Percentiles rank a stretch among this genome's conserved stretches.
These are phyloP conservation scores for Phrixothrix hirtus DNA, from an alignment of 2,888 invertebrate species.

Conservation along the genomic window DNA sequence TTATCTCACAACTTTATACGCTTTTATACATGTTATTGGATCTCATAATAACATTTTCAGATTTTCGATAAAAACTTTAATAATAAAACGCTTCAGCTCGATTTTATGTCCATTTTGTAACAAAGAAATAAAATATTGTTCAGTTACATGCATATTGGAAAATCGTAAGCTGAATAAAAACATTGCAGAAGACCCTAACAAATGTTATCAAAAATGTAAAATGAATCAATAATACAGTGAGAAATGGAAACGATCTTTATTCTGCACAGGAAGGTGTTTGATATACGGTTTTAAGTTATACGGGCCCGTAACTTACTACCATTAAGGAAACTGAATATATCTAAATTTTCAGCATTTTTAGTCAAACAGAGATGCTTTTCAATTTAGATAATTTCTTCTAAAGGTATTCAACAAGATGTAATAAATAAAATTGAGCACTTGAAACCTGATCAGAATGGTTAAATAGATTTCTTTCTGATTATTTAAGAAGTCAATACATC, in stretches of 20 bases:
- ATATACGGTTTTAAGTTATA: background rate
- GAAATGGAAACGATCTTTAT: background rate
- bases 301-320: background rate
- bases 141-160: slow-evolving; percentile 12
- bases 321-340: background rate
- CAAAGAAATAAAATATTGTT: slow-evolving; percentile 24
- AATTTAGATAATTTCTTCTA: no score
- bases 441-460: no score
- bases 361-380: no score
- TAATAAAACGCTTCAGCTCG: slow-evolving; percentile 20
- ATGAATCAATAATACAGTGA: slow-evolving; percentile 3
- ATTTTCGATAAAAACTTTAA: slow-evolving; percentile 24
- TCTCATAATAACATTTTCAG: slow-evolving; percentile 25
- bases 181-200: background rate
- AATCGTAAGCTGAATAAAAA: slow-evolving; percentile 3
- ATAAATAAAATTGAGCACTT: no score
- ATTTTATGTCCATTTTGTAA: slow-evolving; percentile 11
- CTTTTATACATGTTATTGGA: slow-evolving; percentile 32
- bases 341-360: background rate
- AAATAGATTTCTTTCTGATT: background rate
- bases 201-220: slow-evolving; percentile 9
- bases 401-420: no score
- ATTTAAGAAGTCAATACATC: background rate
- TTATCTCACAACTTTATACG: slow-evolving; percentile 41
- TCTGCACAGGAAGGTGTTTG: background rate